Evolutionary conservation across 2,888 invertebrate genomes (phyloP).

Genomic region (Creontiades dilutus): DNA sequence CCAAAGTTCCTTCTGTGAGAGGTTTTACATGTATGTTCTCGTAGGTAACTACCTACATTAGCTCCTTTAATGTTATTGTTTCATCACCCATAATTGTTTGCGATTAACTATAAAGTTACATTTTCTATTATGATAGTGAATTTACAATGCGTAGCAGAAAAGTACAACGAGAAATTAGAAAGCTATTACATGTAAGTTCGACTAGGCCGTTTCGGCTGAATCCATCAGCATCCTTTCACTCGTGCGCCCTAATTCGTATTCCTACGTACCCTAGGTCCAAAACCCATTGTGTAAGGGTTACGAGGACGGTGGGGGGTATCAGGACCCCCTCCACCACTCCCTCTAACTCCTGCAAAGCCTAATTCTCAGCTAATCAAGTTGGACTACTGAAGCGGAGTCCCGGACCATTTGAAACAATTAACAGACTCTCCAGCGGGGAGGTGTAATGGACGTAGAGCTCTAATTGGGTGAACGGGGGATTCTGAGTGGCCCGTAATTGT

Average conservation of each 20-base stretch:
- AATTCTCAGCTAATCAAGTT: conserved; percentile 71
- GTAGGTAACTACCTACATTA: too few relatives aligned
- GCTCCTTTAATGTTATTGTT: too few relatives aligned
- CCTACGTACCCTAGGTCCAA: background rate
- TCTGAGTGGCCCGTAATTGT: conserved; percentile 56
- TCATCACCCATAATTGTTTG: too few relatives aligned
- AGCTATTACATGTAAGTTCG: too few relatives aligned
- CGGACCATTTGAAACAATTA: conserved; percentile 71
- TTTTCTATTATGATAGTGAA: too few relatives aligned
- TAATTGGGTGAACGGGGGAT: conserved; percentile 59
- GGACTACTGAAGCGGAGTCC: conserved; percentile 68
- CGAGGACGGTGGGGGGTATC: background rate
- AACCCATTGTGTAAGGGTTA: background rate
- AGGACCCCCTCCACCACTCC: background rate
- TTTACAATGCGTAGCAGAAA: too few relatives aligned
- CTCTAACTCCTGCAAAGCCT: conserved; percentile 42
- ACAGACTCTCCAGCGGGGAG: conserved; percentile 58
- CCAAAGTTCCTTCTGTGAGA: too few relatives aligned
- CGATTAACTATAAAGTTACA: too few relatives aligned
- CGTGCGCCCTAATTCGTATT: background rate
- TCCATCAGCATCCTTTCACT: background rate
- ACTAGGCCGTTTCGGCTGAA: too few relatives aligned
- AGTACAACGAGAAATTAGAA: too few relatives aligned
- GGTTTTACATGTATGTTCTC: too few relatives aligned
- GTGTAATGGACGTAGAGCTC: conserved; percentile 55